Base-by-base conservation (phyloP, 2,888 invertebrate species). In the Andrena fulva region DNA sequence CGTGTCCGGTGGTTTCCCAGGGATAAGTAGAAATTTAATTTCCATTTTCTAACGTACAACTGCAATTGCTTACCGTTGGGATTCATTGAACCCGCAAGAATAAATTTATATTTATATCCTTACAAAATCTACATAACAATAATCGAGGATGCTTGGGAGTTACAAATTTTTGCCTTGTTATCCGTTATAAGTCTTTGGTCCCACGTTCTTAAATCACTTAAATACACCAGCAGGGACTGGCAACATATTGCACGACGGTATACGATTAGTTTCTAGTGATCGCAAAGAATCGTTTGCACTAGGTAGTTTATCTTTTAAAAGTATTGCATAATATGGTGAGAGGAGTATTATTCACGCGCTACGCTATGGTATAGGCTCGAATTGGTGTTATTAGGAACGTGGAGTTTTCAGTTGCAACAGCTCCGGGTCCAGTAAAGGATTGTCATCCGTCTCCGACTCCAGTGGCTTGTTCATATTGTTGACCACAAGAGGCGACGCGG, bases 381-480 rank as follows among this genome's bases (percentile, higher is more conserved):
- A 33, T 63, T 74, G 48, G 50, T 82, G 76, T 80, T 74, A 92
- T 93, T 93, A 93, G 81, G 92, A 90, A 85, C 93, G 91, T 52
- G 93, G 91, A 78, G 93, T 88, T 89, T 94, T 94, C 66, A 94
- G 83, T 86, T 94, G 94, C 81, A 94, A 85, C 59, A 94, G 85
- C 84, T 94, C 94, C 7, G 94, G 93, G 83, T 94, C 94, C 31
- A 94, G 87, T 66, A 94, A 87, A 20, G 92, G 90, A 89, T 92
- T 93, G 33, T 93, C 92, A 52, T 94, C 93, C 3, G 89, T 66
- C 29, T 90, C 90, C 27, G 89, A 85, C 35, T 93, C 92, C 7
- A 91, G 81, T 16, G 92, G 87, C 80, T 93, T 94, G 77, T 89
- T 93, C 73, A 94, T 90, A 24, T 91, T 92, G 71, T 93, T 94